phyloP scores from a whole-genome alignment of 1,140 invertebrate genomes.

The Hyphantria cunea region DNA sequence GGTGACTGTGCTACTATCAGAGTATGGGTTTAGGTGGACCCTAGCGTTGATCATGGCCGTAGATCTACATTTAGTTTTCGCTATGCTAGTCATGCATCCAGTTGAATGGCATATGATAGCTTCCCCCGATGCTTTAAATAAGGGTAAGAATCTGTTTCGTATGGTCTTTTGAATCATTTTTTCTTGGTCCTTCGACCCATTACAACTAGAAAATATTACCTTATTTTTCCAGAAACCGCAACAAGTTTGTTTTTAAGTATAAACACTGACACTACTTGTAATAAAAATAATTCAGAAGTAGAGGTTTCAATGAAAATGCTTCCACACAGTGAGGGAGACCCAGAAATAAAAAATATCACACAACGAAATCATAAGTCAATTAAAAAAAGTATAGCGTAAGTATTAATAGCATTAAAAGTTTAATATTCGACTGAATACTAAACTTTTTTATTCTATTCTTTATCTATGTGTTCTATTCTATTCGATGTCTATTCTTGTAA shows the following conservation, averaged over 20 bases:
- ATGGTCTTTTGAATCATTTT: background rate
- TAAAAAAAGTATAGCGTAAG: conserved; percentile 72
- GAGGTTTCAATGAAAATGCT: conserved; percentile 65
- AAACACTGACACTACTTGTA: conserved; percentile 31
- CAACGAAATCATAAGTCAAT: conserved; percentile 54
- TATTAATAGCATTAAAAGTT: conserved; percentile 6
- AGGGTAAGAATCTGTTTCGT: conserved; percentile 5
- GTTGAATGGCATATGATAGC: conserved; percentile 71
- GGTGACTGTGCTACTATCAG: conserved; percentile 60
- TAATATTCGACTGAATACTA: too few species aligned
- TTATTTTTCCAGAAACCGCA: conserved; percentile 48
- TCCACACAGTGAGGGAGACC: conserved; percentile 52
- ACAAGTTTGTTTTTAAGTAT: conserved; percentile 1
- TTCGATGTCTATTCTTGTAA: too few species aligned
- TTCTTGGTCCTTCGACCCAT: too few species aligned
- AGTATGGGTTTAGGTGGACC: conserved; percentile 71
- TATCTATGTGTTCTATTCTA: too few species aligned
- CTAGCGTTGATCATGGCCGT: conserved; percentile 68
- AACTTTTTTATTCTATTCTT: too few species aligned
- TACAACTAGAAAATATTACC: background rate
- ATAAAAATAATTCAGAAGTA: conserved; percentile 48
- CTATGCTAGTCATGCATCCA: conserved; percentile 75
- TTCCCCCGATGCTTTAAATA: conserved; percentile 19
- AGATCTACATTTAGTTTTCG: conserved; percentile 69
- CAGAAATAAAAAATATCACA: conserved; percentile 44